Evolutionary conservation across 2,888 invertebrate species (phyloP).

Genomic region (Drosophila niveifrons): DNA sequence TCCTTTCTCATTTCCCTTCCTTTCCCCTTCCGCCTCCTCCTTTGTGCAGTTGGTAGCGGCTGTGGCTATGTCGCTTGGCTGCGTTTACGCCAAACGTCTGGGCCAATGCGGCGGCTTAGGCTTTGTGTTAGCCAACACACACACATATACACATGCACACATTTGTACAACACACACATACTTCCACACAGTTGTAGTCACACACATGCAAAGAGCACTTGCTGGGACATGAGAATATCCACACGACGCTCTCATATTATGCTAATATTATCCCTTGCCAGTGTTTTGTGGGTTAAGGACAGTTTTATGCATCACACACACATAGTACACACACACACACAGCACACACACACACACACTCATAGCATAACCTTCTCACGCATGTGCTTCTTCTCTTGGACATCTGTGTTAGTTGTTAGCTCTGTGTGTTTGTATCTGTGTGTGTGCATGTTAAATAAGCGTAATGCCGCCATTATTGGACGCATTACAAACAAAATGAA

Average conservation of each 20-base stretch:
- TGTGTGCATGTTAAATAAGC: slow-evolving; percentile 79
- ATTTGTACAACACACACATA: background rate
- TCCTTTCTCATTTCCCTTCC: slow-evolving; percentile 1
- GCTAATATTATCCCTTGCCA: slow-evolving; percentile 75
- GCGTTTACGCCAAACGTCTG: slow-evolving; percentile 54
- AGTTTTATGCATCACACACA: slow-evolving; percentile 65
- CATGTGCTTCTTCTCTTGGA: slow-evolving; percentile 46
- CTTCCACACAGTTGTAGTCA: slow-evolving; percentile 3
- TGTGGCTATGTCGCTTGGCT: slow-evolving; percentile 41
- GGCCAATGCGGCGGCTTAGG: slow-evolving; percentile 59
- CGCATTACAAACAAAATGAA: slow-evolving; percentile 78
- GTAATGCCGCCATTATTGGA: slow-evolving; percentile 81
- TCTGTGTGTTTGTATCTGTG: slow-evolving; percentile 31
- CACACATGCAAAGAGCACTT: slow-evolving; percentile 1
- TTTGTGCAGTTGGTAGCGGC: slow-evolving; percentile 3
- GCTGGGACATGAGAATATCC: slow-evolving; percentile 34
- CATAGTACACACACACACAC: slow-evolving; percentile 34
- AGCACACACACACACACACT: slow-evolving; percentile 28
- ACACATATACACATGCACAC: slow-evolving; percentile 13
- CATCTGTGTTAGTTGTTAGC: slow-evolving; percentile 48
- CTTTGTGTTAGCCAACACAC: slow-evolving; percentile 53
- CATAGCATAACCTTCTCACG: slow-evolving; percentile 43
- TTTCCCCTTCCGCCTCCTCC: background rate
- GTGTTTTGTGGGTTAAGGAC: slow-evolving; percentile 79
- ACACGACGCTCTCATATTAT: slow-evolving; percentile 69